Evolutionary conservation across 2,888 invertebrate genomes (phyloP).

Genomic region (Tricholauxania praeusta): DNA sequence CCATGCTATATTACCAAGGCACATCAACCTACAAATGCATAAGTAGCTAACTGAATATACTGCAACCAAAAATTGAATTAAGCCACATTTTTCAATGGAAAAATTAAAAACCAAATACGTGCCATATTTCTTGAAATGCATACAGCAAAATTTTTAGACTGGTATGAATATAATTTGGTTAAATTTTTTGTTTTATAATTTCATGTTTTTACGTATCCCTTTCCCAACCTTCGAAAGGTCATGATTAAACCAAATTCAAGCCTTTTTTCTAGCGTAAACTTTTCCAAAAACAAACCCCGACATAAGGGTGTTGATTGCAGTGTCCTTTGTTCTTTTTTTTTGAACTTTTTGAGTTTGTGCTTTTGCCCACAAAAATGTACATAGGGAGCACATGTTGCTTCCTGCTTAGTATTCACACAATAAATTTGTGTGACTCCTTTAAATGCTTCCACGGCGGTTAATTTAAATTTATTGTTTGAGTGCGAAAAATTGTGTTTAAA

Average conservation of each 20-base stretch:
- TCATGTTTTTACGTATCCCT: not conserved
- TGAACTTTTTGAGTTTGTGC: no score
- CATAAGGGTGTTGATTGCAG: slow-evolving; percentile 13
- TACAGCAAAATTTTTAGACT: not conserved
- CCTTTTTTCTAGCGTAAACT: no score
- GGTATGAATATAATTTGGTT: not conserved
- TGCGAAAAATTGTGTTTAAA: no score
- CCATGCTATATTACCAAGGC: no score
- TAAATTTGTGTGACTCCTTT: slow-evolving; percentile 27
- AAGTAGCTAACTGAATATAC: not conserved
- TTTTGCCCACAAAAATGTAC: not conserved
- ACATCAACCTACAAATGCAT: not conserved
- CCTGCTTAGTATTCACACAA: slow-evolving; percentile 22
- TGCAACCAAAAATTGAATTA: slow-evolving; percentile 5
- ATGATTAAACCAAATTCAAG: no score
- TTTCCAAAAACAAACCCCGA: no score
- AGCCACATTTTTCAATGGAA: slow-evolving; percentile 28
- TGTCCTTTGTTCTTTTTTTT: not conserved
- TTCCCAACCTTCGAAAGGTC: no score
- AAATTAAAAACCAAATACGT: slow-evolving; percentile 30
- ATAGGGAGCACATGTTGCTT: slow-evolving; percentile 13
- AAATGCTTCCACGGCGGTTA: slow-evolving; percentile 11
- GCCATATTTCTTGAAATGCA: not conserved
- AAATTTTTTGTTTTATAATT: slow-evolving; percentile 9
- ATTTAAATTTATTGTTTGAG: slow-evolving; percentile 30